phyloP scores from a whole-genome alignment of 1,140 invertebrate genomes.

The Geopemphigus sp. region DNA sequence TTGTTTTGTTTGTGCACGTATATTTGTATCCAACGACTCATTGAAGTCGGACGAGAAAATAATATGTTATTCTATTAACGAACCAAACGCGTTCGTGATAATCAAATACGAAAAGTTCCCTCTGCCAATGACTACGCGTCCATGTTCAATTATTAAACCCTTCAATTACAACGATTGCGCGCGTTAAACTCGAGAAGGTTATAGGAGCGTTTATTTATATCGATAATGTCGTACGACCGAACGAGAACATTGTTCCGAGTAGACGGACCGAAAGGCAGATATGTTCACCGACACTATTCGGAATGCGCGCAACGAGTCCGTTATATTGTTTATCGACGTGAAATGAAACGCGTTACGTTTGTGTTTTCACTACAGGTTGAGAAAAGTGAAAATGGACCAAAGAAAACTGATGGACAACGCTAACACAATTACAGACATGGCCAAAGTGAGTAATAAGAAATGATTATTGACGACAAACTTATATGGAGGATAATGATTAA shows the following conservation, averaged over 20 bases:
- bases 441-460: conserved; percentile 75
- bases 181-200: neutral
- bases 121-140: neutral
- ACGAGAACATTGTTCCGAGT: neutral
- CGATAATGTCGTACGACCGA: no score
- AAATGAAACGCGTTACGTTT: neutral
- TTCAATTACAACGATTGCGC: neutral
- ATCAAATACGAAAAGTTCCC: conserved; percentile 11
- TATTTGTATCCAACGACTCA: neutral
- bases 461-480: conserved; percentile 37
- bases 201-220: neutral
- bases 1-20: neutral
- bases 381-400: conserved; percentile 99
- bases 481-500: conserved; percentile 57
- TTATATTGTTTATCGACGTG: conserved; percentile 19
- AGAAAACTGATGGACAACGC: conserved; percentile 98
- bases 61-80: neutral
- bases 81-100: neutral
- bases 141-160: conserved; percentile 2
- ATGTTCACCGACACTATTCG: neutral
- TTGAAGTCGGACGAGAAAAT: neutral
- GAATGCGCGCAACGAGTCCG: no score
- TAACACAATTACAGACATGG: conserved; percentile 99
- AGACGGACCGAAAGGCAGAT: neutral
- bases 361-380: conserved; percentile 69